phyloP scores from a whole-genome alignment of 1,140 invertebrate genomes.

The Euglossa dilemma region DNA sequence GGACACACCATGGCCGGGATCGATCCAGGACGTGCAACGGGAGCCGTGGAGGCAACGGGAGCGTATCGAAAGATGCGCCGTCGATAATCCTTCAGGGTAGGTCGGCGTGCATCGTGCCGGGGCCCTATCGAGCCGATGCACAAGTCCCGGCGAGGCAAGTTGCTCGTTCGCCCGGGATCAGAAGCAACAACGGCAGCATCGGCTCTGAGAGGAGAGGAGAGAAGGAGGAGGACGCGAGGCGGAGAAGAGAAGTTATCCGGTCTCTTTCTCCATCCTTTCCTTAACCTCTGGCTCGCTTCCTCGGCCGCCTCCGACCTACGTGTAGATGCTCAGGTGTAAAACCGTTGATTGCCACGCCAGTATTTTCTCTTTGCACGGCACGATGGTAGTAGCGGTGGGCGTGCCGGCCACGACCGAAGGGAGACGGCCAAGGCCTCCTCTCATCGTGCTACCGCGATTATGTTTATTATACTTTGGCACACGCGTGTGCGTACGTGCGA shows the following conservation, averaged over 20 bases:
- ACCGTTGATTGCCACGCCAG: slow-evolving; percentile 77
- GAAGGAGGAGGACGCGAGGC: background rate
- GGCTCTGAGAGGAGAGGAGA: background rate
- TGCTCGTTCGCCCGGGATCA: slow-evolving; percentile 7
- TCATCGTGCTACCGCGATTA: slow-evolving; percentile 76
- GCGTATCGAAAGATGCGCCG: slow-evolving; percentile 69
- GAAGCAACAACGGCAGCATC: slow-evolving; percentile 14
- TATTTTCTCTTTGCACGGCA: slow-evolving; percentile 75
- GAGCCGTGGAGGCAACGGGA: slow-evolving; percentile 67
- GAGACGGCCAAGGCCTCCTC: slow-evolving; percentile 78
- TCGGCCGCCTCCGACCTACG: slow-evolving; percentile 61
- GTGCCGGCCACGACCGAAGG: slow-evolving; percentile 77
- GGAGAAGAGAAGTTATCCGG: slow-evolving; percentile 40
- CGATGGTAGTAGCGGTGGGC: slow-evolving; percentile 77
- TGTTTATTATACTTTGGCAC: slow-evolving; percentile 76
- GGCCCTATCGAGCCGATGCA: slow-evolving; percentile 58
- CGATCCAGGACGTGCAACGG: slow-evolving; percentile 66
- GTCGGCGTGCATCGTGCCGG: slow-evolving; percentile 65
- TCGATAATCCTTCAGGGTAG: slow-evolving; percentile 70
- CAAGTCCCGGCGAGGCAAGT: slow-evolving; percentile 33
- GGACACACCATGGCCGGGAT: slow-evolving; percentile 39
- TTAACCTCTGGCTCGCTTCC: slow-evolving; percentile 56
- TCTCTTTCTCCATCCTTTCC: slow-evolving; percentile 61
- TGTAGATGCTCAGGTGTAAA: slow-evolving; percentile 78
- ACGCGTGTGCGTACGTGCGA: slow-evolving; percentile 63